Conservation (phyloP, 92 coral and sea anemone species). For the Epizoanthus ramosus region DNA sequence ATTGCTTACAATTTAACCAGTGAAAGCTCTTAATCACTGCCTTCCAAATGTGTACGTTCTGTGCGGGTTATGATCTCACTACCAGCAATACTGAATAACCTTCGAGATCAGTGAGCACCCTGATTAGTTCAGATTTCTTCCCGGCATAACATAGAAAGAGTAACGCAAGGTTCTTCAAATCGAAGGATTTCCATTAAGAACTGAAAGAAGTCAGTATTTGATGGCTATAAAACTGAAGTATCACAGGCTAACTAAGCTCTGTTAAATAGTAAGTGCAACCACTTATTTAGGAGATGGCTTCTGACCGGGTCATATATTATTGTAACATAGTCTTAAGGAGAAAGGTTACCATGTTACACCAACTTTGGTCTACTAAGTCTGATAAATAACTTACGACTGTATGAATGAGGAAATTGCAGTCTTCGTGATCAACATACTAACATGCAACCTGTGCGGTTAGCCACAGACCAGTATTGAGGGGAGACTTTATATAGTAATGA, state of each 20-base stretch:
- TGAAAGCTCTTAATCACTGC: not conserved
- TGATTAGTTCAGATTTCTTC: too few species aligned
- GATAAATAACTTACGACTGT: not conserved
- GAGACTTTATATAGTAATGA: not conserved
- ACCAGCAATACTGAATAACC: not conserved
- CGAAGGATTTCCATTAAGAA: too few species aligned
- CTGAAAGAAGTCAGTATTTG: too few species aligned
- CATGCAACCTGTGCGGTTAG: not conserved
- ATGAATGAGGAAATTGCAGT: not conserved
- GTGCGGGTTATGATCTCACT: not conserved
- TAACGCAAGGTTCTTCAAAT: too few species aligned
- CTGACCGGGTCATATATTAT: not conserved
- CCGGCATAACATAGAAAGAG: too few species aligned
- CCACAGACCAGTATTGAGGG: conserved; percentile 19
- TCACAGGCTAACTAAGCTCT: too few species aligned
- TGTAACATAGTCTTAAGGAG: not conserved
- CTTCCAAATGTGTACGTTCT: not conserved
- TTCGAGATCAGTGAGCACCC: too few species aligned
- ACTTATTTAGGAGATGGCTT: not conserved
- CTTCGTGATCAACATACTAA: not conserved
- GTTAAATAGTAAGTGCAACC: too few species aligned
- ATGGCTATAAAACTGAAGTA: too few species aligned
- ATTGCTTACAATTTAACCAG: not conserved
- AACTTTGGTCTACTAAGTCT: not conserved
- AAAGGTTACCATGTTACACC: not conserved